Percentiles rank a stretch among this genome's conserved stretches.
These are phyloP conservation scores for Drosophila recens DNA, from an alignment of 2,888 invertebrate species.

Conservation along the genomic window DNA sequence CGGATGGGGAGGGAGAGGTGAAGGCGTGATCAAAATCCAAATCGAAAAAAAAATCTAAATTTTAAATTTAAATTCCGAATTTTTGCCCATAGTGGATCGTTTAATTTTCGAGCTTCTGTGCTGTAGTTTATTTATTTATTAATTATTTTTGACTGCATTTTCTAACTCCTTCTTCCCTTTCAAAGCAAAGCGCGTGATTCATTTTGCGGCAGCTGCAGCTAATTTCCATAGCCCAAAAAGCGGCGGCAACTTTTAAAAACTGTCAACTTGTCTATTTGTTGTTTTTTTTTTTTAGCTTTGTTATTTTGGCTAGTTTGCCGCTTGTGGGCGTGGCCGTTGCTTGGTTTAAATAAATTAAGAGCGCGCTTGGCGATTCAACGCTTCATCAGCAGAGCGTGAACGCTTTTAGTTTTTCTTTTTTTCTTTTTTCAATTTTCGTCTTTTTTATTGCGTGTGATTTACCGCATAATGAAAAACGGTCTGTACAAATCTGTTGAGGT, in stretches of 20 bases:
- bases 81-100: too few relatives aligned
- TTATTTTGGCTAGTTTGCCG: slow-evolving; percentile 13
- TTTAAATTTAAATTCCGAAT: too few relatives aligned
- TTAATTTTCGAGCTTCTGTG: too few relatives aligned
- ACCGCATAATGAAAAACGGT: slow-evolving; percentile 64
- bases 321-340: slow-evolving; percentile 41
- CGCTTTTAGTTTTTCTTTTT: slow-evolving; percentile 37
- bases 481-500: slow-evolving; percentile 40
- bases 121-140: too few relatives aligned
- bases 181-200: not conserved
- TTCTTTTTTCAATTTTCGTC: slow-evolving; percentile 18
- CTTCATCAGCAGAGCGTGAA: slow-evolving; percentile 82
- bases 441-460: slow-evolving; percentile 68
- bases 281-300: not conserved
- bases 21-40: too few relatives aligned
- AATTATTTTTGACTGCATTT: not conserved
- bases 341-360: slow-evolving; percentile 56
- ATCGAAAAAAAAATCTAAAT: too few relatives aligned
- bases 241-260: slow-evolving; percentile 1
- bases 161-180: not conserved
- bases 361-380: slow-evolving; percentile 51
- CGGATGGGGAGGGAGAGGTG: too few relatives aligned
- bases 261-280: slow-evolving; percentile 32
- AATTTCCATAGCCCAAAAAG: slow-evolving; percentile 22
- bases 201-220: slow-evolving; percentile 32